These are phyloP conservation scores for Guaruba guarouba DNA, from an alignment of 2,113 vertebrate species.

Conservation along the genomic window DNA sequence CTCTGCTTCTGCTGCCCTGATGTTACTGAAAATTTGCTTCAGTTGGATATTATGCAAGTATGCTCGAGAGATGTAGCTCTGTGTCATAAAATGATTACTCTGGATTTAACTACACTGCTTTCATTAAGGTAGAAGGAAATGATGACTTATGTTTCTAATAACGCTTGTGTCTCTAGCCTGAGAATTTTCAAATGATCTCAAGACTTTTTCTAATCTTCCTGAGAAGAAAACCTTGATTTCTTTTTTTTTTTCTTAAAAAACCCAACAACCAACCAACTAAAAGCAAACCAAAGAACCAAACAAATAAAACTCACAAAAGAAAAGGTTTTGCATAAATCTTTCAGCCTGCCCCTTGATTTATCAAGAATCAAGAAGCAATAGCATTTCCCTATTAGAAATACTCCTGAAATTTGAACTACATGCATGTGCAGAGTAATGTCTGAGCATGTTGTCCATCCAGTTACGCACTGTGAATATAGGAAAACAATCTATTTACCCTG, in stretches of 20 bases:
- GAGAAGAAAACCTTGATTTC: background rate
- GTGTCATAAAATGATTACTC: slow-evolving; percentile 16
- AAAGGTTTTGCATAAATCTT: background rate
- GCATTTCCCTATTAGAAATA: background rate
- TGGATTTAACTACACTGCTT: background rate
- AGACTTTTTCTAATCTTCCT: background rate
- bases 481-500: background rate
- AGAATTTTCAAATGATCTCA: background rate
- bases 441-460: background rate
- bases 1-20: background rate
- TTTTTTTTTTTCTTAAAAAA: background rate
- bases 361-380: background rate
- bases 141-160: background rate
- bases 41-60: background rate
- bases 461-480: background rate
- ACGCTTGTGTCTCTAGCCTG: background rate
- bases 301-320: background rate
- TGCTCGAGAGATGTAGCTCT: background rate
- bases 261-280: background rate
- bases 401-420: background rate
- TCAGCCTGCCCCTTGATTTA: background rate
- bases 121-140: slow-evolving; percentile 29
- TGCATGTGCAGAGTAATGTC: background rate
- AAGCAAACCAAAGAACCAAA: background rate
- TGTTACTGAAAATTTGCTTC: background rate